Evolutionary conservation across 1,140 invertebrate species (phyloP).

Genomic region (Manduca sexta): DNA sequence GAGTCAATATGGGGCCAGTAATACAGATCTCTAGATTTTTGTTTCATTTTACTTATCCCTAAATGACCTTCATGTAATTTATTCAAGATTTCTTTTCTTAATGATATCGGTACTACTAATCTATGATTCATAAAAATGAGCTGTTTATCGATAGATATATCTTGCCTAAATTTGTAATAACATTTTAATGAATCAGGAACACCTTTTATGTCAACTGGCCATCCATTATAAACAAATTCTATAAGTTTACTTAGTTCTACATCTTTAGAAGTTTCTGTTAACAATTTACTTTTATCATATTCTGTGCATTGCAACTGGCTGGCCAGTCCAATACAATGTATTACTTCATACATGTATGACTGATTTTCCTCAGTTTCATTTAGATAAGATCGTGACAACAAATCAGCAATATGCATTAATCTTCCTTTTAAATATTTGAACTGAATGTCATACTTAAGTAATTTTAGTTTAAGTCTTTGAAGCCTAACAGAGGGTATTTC

Average conservation of each 20-base stretch:
- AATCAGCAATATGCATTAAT: slow-evolving; percentile 30
- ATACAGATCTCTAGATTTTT: slow-evolving; percentile 26
- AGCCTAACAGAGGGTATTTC: slow-evolving; percentile 35
- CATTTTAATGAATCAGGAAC: slow-evolving; percentile 14
- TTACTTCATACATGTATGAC: too few species aligned
- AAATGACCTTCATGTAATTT: slow-evolving; percentile 37
- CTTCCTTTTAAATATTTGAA: too few species aligned
- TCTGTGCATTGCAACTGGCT: neutral
- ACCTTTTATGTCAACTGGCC: slow-evolving; percentile 18
- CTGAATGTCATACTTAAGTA: slow-evolving; percentile 44
- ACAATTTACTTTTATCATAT: too few species aligned
- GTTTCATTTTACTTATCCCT: slow-evolving; percentile 22
- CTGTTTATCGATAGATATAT: slow-evolving; percentile 16
- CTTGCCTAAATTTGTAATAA: slow-evolving; percentile 17
- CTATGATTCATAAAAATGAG: slow-evolving; percentile 30
- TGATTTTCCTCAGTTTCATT: too few species aligned
- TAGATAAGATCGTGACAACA: slow-evolving; percentile 17
- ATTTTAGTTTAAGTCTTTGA: slow-evolving; percentile 47
- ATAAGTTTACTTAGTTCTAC: slow-evolving; percentile 14
- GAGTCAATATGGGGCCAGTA: slow-evolving; percentile 37
- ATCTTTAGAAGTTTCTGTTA: slow-evolving; percentile 20
- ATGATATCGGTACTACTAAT: slow-evolving; percentile 30
- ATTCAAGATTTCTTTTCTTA: slow-evolving; percentile 28
- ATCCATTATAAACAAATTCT: slow-evolving; percentile 14
- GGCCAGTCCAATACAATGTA: too few species aligned